phyloP scores from a whole-genome alignment of 2,888 invertebrate genomes.

The Synanthedon vespiformis region DNA sequence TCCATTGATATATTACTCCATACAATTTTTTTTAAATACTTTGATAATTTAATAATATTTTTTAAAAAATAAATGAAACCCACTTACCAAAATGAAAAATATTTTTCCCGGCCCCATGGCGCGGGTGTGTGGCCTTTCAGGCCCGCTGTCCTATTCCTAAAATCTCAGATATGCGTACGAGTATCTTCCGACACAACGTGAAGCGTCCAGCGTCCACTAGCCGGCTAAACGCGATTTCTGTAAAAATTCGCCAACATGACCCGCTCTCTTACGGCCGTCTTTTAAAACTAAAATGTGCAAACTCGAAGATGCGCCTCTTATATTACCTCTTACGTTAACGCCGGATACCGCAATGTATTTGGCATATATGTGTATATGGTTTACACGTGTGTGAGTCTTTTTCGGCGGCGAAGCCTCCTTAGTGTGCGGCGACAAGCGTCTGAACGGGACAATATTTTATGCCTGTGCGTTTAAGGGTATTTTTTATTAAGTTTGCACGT shows the following conservation, averaged over 20 bases:
- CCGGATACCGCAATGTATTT: conserved; percentile 66
- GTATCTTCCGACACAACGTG: conserved; percentile 20
- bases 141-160: conserved; percentile 17
- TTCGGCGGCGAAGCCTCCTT: conserved; percentile 42
- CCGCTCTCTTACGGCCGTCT: conserved; percentile 57
- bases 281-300: conserved; percentile 67
- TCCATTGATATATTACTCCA: too few relatives aligned
- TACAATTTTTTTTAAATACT: too few relatives aligned
- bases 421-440: conserved; percentile 23
- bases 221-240: conserved; percentile 36
- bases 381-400: conserved; percentile 42
- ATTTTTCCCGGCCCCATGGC: conserved; percentile 60
- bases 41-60: too few relatives aligned
- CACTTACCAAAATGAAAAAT: conserved; percentile 55
- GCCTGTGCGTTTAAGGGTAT: conserved; percentile 20
- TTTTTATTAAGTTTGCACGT: conserved; percentile 15
- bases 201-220: conserved; percentile 26
- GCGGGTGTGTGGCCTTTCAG: conserved; percentile 41
- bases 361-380: conserved; percentile 38
- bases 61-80: background rate
- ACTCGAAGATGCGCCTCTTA: conserved; percentile 68
- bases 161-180: background rate
- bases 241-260: conserved; percentile 54
- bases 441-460: background rate
- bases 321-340: conserved; percentile 67